These are phyloP conservation scores for Amblyteles armatorius DNA, from an alignment of 2,888 invertebrate genomes.

Conservation along the genomic window DNA sequence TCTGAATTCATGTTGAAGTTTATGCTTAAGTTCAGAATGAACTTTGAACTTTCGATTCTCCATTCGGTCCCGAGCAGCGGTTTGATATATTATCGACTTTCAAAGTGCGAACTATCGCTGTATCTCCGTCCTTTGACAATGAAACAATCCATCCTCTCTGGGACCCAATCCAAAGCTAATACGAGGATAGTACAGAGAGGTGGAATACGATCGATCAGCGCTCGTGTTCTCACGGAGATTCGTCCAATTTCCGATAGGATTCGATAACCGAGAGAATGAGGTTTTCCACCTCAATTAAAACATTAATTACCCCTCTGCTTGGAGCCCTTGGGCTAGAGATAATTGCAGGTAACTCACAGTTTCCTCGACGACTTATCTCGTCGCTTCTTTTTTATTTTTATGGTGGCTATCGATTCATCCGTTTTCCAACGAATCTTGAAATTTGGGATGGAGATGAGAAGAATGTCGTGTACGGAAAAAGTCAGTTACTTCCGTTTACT, in stretches of 20 bases:
- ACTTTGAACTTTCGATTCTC: not conserved
- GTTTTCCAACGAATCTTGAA: slow-evolving; percentile 6
- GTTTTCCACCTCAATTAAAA: slow-evolving; percentile 37
- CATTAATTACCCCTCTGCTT: slow-evolving; percentile 24
- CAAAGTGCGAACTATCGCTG: not conserved
- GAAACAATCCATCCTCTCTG: not conserved
- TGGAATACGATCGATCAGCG: slow-evolving; percentile 40
- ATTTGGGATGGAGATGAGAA: not conserved
- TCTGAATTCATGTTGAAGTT: not conserved
- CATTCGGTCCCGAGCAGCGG: not conserved
- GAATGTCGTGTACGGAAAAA: not conserved
- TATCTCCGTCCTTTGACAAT: not conserved
- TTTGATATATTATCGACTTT: not conserved
- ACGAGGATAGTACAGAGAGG: not conserved
- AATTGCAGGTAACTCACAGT: slow-evolving; percentile 18
- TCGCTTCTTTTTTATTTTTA: not conserved
- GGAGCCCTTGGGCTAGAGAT: not conserved
- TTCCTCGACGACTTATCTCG: not conserved
- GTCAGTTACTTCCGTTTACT: not conserved
- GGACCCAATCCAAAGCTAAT: not conserved
- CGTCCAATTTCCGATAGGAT: slow-evolving; percentile 21
- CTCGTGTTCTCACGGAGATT: not conserved
- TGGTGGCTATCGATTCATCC: not conserved
- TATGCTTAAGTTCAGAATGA: not conserved
- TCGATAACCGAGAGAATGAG: slow-evolving; percentile 14